These are phyloP conservation scores for Epizoanthus ramosus DNA, from an alignment of 92 coral and sea anemone species.

Conservation along the genomic window DNA sequence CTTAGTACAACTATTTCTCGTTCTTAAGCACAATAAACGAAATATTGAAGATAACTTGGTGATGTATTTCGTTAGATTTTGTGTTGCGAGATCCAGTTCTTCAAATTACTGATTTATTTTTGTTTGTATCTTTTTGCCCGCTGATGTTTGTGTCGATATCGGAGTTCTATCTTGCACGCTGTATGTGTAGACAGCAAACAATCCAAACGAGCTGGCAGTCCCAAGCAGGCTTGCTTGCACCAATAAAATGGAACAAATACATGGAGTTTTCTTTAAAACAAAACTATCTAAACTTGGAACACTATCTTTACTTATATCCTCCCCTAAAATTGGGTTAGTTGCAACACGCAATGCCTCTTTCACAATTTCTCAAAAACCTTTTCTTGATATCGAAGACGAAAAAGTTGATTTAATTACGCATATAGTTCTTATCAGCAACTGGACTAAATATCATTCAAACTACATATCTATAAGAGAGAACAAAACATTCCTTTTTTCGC, in stretches of 20 bases:
- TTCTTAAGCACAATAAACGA: slow-evolving; percentile 4
- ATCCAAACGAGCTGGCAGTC: slow-evolving; percentile 5
- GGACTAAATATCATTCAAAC: slow-evolving; percentile 15
- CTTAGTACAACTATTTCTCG: background rate
- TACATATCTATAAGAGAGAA: slow-evolving; percentile 17
- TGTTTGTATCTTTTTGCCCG: slow-evolving; percentile 24
- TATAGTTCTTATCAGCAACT: slow-evolving; percentile 31
- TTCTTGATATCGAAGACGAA: slow-evolving; percentile 23
- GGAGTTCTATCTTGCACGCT: slow-evolving; percentile 32
- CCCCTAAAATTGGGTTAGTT: background rate
- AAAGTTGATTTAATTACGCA: slow-evolving; percentile 30
- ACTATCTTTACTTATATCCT: too few relatives aligned
- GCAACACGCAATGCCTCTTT: background rate
- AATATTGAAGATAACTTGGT: background rate
- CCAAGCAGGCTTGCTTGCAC: background rate
- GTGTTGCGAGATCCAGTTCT: background rate
- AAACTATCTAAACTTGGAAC: too few relatives aligned
- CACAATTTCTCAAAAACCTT: background rate
- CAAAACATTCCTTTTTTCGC: background rate
- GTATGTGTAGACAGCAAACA: slow-evolving; percentile 20
- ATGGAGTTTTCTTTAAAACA: background rate
- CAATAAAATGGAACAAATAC: background rate
- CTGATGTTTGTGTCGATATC: slow-evolving; percentile 31
- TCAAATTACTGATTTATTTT: background rate
- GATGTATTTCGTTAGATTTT: background rate